Base-by-base conservation (phyloP, 2,888 invertebrate species). In the Cosmorhoe ocellata region DNA sequence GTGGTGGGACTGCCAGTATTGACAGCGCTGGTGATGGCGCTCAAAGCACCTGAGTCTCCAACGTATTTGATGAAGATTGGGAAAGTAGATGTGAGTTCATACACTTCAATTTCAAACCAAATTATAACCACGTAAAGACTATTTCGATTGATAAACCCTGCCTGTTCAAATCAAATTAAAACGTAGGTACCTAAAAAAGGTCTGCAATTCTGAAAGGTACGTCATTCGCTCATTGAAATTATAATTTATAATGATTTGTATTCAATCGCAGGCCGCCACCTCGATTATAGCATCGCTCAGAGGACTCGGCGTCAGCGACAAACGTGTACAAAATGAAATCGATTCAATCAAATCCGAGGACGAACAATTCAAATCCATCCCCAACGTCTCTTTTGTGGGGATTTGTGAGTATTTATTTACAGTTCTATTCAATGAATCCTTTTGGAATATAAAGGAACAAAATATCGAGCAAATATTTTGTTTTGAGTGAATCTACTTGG, bases 41-140 rank as follows among this genome's bases (percentile, higher is more conserved):
- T 76, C 24, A 69, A 63, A 38, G 75, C 76, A 26, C 85, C 86
- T 0, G 85, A 86, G 48, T 81, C 86, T 0, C 86, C 86, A 6
- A 70, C 76, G 1, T 84, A 68, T 47, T 60, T 84, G 33, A 67
- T 85, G 1, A 83, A 82, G 30, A 59, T 61, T 11, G 79, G 76
- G 1, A 73, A 72, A 43, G 58, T 55, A 39, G 67, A 81, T 18
- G 86, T 86, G 53, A 70, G 71, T 67, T 18, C 5, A n/a, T 6
- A 1, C 4, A 18, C 4, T 18, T 4, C 18, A 4, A 2, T 18
- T 18, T 2, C 3, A 18, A 18, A 18, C 18, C 18, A 18, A 18
- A 18, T 18, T 18, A 18, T n/a, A n/a, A n/a, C n/a, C n/a, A n/a
- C n/a, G n/a, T n/a, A n/a, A n/a, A n/a, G n/a, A n/a, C n/a, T n/a